Percentiles rank a stretch among this genome's conserved stretches.
These are phyloP conservation scores for Mechanitis messenoides DNA, from an alignment of 2,888 invertebrate species.

Conservation along the genomic window DNA sequence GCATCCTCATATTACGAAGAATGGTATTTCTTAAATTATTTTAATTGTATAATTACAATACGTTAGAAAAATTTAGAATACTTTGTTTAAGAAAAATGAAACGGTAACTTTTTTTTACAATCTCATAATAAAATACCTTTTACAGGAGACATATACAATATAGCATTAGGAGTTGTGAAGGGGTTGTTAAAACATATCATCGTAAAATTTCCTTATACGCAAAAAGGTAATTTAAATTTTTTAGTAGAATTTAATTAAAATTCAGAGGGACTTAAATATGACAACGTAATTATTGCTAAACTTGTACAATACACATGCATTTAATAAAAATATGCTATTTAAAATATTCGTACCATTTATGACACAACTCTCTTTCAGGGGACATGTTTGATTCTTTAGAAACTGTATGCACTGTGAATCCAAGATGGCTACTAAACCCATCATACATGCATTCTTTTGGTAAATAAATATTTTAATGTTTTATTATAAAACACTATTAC, in stretches of 20 bases:
- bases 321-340: no score
- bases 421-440: conserved; percentile 25
- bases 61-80: no score
- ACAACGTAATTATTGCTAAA: no score
- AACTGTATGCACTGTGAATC: conserved; percentile 20
- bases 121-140: not conserved
- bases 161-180: conserved; percentile 21
- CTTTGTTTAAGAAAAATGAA: no score
- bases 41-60: not conserved
- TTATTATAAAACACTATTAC: not conserved
- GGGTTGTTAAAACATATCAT: conserved; percentile 25
- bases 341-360: no score
- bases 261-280: no score
- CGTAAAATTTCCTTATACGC: conserved; percentile 75
- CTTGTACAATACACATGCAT: no score
- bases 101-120: no score
- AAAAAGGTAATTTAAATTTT: conserved; percentile 77
- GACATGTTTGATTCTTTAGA: conserved; percentile 27
- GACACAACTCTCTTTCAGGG: conserved; percentile 14
- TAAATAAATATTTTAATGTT: conserved; percentile 2
- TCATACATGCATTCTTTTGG: conserved; percentile 31
- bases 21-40: conserved; percentile 24
- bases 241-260: not conserved
- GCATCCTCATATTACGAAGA: conserved; percentile 33
- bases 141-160: conserved; percentile 28